These are phyloP conservation scores for Scatophagus argus DNA, from an alignment of 2,113 vertebrate species.

Conservation along the genomic window DNA sequence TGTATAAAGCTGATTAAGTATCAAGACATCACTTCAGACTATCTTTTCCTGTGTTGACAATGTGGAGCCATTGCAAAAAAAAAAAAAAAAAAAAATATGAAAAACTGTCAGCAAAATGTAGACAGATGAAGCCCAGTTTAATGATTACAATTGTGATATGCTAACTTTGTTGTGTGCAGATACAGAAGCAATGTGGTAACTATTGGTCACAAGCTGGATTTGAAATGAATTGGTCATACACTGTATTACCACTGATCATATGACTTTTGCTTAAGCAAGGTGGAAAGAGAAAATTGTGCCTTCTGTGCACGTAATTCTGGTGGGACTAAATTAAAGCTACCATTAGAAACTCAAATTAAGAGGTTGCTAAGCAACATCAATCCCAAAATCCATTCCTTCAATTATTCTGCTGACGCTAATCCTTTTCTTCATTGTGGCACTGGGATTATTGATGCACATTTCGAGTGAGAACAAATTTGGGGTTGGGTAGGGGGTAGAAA, in stretches of 20 bases:
- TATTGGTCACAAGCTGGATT: background rate
- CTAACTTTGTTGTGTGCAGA: conserved; percentile 26
- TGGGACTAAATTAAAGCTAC: conserved; percentile 52
- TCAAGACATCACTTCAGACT: background rate
- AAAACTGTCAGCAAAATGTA: background rate
- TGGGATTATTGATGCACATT: conserved; percentile 67
- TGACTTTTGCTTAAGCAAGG: conserved; percentile 9
- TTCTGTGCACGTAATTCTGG: conserved; percentile 6
- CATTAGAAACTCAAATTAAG: conserved; percentile 62
- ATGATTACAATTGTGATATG: conserved; percentile 20
- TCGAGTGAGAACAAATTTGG: conserved; percentile 55
- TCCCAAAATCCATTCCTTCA: conserved; percentile 59
- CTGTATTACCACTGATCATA: conserved; percentile 21
- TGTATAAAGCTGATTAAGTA: background rate
- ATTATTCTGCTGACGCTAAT: conserved; percentile 61
- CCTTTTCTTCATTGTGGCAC: conserved; percentile 53
- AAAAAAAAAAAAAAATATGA: conserved; percentile 8
- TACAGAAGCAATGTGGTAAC: conserved; percentile 6
- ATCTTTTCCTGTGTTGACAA: conserved; percentile 1
- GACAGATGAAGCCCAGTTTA: conserved; percentile 34
- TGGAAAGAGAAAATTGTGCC: background rate
- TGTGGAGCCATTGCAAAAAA: background rate
- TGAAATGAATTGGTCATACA: conserved; percentile 46
- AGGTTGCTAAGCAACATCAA: conserved; percentile 64
- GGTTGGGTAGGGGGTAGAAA: no score